phyloP scores from a whole-genome alignment of 2,113 vertebrate species.

The Sporophila hypoxantha region DNA sequence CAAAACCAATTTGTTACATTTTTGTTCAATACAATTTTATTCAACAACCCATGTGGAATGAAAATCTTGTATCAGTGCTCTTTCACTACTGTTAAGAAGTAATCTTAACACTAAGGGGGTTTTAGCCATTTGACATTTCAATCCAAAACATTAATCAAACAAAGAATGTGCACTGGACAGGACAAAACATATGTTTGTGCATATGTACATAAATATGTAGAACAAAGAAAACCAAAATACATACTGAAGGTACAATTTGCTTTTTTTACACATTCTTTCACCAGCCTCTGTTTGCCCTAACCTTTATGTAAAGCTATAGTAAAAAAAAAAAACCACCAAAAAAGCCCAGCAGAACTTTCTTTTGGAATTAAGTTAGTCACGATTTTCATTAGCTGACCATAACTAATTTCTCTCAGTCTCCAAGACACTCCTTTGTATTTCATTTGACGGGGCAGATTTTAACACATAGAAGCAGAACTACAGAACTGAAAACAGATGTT shows the following conservation, averaged over 20 bases:
- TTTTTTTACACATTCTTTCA: not conserved
- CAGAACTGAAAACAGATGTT: not conserved
- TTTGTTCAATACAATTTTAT: not conserved
- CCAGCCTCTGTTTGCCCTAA: not conserved
- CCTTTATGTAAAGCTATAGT: not conserved
- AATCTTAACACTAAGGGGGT: not conserved
- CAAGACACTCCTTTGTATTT: not conserved
- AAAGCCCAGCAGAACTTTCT: not conserved
- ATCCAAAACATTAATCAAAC: not conserved
- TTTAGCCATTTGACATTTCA: not conserved
- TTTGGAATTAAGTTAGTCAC: not conserved
- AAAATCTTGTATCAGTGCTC: not conserved
- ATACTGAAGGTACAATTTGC: not conserved
- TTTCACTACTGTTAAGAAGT: not conserved
- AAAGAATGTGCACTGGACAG: not conserved
- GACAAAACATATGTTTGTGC: not conserved
- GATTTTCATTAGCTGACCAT: not conserved
- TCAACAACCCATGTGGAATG: not conserved
- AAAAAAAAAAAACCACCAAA: not conserved
- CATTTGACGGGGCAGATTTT: not conserved
- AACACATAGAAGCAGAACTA: not conserved
- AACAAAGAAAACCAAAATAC: not conserved
- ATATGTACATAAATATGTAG: fast-evolving
- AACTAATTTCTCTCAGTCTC: not conserved
- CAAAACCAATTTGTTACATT: not conserved